Conservation (phyloP, 2,797 vertebrate genomes). For the Spatula versicolor region DNA sequence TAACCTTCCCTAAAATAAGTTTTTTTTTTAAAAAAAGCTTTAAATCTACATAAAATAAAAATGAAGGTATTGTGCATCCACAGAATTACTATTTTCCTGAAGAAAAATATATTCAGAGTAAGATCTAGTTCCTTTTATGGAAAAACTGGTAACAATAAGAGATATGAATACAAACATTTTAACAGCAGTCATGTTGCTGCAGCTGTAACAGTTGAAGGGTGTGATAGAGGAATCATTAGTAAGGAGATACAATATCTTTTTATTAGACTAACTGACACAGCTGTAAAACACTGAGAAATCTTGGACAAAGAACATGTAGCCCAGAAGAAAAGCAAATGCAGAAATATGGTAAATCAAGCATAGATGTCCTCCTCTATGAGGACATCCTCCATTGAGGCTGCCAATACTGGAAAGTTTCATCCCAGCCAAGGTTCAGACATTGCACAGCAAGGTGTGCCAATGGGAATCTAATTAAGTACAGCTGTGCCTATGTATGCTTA, state of each 20-base stretch:
- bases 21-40: neutral
- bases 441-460: neutral
- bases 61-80: neutral
- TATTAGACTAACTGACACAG: neutral
- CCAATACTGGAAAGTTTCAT: neutral
- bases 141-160: neutral
- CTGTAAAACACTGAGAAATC: neutral
- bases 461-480: neutral
- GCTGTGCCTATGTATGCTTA: neutral
- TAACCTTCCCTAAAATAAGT: neutral
- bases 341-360: neutral
- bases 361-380: neutral
- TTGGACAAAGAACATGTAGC: neutral
- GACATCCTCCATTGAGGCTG: neutral
- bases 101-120: neutral
- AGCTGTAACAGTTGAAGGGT: neutral
- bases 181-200: neutral
- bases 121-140: neutral
- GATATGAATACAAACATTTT: neutral
- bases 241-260: neutral
- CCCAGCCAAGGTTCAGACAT: neutral
- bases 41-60: neutral
- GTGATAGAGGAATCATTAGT: neutral
- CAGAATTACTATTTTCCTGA: neutral
- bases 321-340: neutral